Percentiles rank a stretch among this genome's conserved stretches.
Evolutionary conservation across 2,888 invertebrate genomes (phyloP).

Genomic region (Eilema caniola): DNA sequence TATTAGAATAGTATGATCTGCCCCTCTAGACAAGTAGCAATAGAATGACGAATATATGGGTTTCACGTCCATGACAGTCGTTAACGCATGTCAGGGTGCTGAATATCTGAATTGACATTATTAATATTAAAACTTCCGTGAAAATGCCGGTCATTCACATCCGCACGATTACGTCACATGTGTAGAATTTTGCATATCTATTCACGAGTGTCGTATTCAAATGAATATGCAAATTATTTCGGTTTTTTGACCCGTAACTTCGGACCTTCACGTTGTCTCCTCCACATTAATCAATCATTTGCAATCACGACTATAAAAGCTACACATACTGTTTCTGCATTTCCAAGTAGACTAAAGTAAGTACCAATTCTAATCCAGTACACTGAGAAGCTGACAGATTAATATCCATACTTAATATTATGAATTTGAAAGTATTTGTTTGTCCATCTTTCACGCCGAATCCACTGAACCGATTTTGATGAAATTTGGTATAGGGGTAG

Average conservation of each 20-base stretch:
- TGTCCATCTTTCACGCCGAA: too few relatives aligned
- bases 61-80: too few relatives aligned
- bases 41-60: too few relatives aligned
- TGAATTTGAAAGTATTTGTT: too few relatives aligned
- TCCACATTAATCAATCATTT: not conserved
- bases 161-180: not conserved
- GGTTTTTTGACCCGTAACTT: not conserved
- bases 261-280: too few relatives aligned
- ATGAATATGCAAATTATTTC: not conserved
- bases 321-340: not conserved
- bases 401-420: too few relatives aligned
- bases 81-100: too few relatives aligned
- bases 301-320: not conserved
- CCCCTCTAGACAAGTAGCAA: too few relatives aligned
- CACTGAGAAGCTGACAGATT: not conserved
- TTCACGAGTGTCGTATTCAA: not conserved
- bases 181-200: constrained; percentile 1
- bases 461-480: too few relatives aligned
- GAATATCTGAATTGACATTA: not conserved
- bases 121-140: not conserved
- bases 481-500: too few relatives aligned
- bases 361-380: too few relatives aligned
- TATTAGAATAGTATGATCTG: not conserved
- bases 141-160: not conserved
- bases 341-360: not conserved